Evolutionary conservation across 2,113 vertebrate genomes (phyloP).

Genomic region (Oryzias melastigma): DNA sequence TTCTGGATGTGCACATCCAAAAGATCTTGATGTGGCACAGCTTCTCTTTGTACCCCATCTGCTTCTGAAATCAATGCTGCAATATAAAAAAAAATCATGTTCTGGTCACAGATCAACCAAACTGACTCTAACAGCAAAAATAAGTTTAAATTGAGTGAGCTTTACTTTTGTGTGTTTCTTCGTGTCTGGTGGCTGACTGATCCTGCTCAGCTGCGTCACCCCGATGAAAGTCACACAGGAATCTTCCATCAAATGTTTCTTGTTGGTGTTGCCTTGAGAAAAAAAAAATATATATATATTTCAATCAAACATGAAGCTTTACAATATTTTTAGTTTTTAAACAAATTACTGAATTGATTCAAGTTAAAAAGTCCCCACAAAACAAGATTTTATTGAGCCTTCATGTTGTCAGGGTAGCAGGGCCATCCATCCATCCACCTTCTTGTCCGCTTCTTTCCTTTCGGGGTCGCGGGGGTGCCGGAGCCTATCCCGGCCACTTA

Average conservation of each 20-base stretch:
- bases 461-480: no score
- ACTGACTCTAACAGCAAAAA: not conserved
- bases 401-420: not conserved
- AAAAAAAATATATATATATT: not conserved
- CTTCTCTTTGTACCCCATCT: not conserved
- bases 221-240: not conserved
- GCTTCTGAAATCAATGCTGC: conserved; percentile 25
- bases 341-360: no score
- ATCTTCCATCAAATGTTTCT: conserved; percentile 7
- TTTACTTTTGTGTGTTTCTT: conserved; percentile 41
- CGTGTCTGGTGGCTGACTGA: conserved; percentile 2
- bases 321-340: no score
- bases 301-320: not conserved
- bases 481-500: no score
- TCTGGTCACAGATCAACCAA: not conserved
- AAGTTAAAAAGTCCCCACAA: not conserved
- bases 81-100: conserved; percentile 22
- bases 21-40: not conserved
- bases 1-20: conserved; percentile 14
- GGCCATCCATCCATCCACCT: no score
- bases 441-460: no score
- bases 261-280: conserved; percentile 28
- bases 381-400: not conserved
- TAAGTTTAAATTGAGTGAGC: not conserved
- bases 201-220: conserved; percentile 3